These are phyloP conservation scores for Melieria crassipennis DNA, from an alignment of 2,888 invertebrate species.

Conservation along the genomic window DNA sequence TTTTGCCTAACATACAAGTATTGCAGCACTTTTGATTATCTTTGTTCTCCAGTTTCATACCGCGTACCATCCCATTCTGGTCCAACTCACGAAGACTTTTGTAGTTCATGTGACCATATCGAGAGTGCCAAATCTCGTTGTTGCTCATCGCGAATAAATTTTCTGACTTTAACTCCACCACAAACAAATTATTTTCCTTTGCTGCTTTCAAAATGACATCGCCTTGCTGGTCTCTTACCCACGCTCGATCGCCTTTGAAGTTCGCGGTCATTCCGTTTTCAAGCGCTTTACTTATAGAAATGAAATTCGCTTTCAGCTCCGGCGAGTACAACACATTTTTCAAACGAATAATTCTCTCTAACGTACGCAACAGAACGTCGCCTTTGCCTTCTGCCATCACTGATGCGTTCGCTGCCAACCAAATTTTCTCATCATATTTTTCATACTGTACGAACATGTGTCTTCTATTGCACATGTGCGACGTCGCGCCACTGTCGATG, in stretches of 20 bases:
- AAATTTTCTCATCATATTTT: slow-evolving; percentile 33
- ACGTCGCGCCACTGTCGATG: slow-evolving; percentile 38
- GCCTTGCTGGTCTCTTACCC: neutral
- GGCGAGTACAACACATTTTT: slow-evolving; percentile 38
- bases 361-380: slow-evolving; percentile 11
- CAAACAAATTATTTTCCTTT: slow-evolving; percentile 25
- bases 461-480: slow-evolving; percentile 36
- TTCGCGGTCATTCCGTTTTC: slow-evolving; percentile 29
- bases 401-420: slow-evolving; percentile 27
- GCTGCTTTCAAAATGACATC: slow-evolving; percentile 1
- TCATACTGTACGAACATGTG: slow-evolving; percentile 31
- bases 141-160: slow-evolving; percentile 6
- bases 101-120: slow-evolving; percentile 31
- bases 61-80: slow-evolving; percentile 18
- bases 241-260: neutral
- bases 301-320: slow-evolving; percentile 39
- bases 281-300: slow-evolving; percentile 41
- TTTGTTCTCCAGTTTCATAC: slow-evolving; percentile 14
- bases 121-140: slow-evolving; percentile 28
- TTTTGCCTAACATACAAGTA: slow-evolving; percentile 24
- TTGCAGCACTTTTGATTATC: slow-evolving; percentile 6
- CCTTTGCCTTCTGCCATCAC: slow-evolving; percentile 14
- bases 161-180: neutral
- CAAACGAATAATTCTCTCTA: slow-evolving; percentile 19
- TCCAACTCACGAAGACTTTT: slow-evolving; percentile 16